Conservation (phyloP, 2,888 invertebrate genomes). For the Tridacna gigas region DNA sequence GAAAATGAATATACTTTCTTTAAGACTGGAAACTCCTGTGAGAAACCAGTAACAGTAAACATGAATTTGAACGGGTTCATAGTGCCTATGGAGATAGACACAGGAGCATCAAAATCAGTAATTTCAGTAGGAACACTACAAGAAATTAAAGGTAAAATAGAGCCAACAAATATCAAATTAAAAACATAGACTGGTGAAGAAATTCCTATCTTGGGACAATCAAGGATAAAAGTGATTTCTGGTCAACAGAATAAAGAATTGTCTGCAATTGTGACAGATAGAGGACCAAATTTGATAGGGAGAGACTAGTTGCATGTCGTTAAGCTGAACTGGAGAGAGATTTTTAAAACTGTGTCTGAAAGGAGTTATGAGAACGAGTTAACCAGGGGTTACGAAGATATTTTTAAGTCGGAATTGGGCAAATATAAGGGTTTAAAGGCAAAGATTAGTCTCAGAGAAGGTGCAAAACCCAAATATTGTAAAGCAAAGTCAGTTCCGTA, state of each 20-base stretch:
- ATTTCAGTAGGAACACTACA: background rate
- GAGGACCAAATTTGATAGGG: conserved; percentile 37
- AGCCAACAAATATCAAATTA: conserved; percentile 2
- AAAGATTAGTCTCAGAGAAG: background rate
- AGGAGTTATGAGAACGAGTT: background rate
- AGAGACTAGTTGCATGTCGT: conserved; percentile 40
- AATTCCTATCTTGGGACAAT: conserved; percentile 11
- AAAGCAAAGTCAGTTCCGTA: no score
- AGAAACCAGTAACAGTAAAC: background rate
- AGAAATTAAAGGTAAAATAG: background rate
- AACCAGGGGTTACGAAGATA: background rate
- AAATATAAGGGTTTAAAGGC: conserved; percentile 3
- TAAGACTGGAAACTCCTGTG: background rate
- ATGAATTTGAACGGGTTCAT: background rate
- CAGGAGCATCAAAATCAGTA: no score
- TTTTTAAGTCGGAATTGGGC: background rate
- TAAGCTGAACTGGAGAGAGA: conserved; percentile 31
- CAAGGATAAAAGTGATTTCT: background rate
- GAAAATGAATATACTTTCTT: conserved; percentile 6
- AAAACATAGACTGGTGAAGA: conserved; percentile 6
- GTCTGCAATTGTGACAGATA: conserved; percentile 1
- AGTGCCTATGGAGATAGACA: no score
- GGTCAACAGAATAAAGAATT: background rate
- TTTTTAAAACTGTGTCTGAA: background rate
- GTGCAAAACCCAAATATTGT: no score